These are phyloP conservation scores for Parapristionchus giblindavisi DNA, from an alignment of 2,888 invertebrate genomes.

Conservation along the genomic window DNA sequence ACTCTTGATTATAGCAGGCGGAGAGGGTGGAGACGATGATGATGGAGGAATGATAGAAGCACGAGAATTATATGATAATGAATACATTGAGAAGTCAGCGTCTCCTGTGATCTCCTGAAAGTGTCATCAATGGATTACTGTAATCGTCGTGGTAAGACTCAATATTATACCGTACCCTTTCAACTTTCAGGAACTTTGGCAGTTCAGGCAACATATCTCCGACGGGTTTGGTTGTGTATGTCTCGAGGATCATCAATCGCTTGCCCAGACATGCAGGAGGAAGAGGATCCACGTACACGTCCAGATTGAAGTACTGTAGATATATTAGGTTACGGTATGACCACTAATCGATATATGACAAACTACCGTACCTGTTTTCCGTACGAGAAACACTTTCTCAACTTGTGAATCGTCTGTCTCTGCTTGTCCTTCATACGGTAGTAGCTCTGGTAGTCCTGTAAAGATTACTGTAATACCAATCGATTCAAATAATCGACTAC, in stretches of 20 bases:
- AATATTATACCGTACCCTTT: conserved; percentile 44
- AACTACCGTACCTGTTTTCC: conserved; percentile 55
- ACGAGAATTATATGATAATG: conserved; percentile 46
- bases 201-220: conserved; percentile 52
- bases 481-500: not conserved
- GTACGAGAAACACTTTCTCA: conserved; percentile 63
- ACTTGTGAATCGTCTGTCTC: conserved; percentile 50
- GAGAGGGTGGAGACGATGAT: conserved; percentile 13
- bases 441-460: conserved; percentile 38
- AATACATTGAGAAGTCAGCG: conserved; percentile 61
- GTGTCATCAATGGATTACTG: not conserved
- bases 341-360: not conserved
- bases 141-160: not conserved
- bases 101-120: conserved; percentile 65
- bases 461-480: not conserved
- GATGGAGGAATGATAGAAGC: not conserved
- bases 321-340: not conserved
- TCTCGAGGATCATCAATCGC: conserved; percentile 66
- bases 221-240: conserved; percentile 62
- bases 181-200: conserved; percentile 61
- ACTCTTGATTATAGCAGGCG: not conserved
- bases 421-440: conserved; percentile 36
- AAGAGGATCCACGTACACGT: conserved; percentile 65
- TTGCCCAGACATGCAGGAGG: conserved; percentile 58
- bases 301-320: conserved; percentile 65